phyloP scores from a whole-genome alignment of 2,113 vertebrate species.

The Gobius niger region DNA sequence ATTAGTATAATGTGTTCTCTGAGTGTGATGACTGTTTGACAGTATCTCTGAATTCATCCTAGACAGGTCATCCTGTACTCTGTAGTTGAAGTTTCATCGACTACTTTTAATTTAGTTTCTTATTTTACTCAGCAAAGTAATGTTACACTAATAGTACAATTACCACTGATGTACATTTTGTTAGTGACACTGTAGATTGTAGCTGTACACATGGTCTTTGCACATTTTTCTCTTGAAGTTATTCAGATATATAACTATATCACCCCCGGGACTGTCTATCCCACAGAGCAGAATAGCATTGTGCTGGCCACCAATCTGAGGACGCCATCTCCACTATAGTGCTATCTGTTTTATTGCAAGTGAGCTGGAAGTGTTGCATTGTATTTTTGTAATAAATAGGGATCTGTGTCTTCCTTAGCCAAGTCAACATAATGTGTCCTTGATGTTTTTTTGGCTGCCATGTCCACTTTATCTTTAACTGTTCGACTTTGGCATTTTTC shows the following conservation, averaged over 20 bases:
- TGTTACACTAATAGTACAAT: no score
- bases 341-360: conserved; percentile 15
- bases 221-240: neutral
- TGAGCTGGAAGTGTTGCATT: conserved; percentile 26
- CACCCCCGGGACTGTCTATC: neutral
- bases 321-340: conserved; percentile 2
- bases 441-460: conserved; percentile 30
- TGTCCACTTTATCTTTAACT: conserved; percentile 29
- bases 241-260: conserved; percentile 2
- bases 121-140: no score
- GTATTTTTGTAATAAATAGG: conserved; percentile 30
- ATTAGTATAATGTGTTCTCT: no score
- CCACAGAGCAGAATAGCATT: neutral
- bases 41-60: no score
- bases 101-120: no score
- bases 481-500: conserved; percentile 4
- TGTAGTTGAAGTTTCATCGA: no score
- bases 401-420: conserved; percentile 17
- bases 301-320: conserved; percentile 1
- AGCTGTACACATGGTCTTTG: neutral
- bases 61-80: no score
- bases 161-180: no score
- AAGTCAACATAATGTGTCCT: conserved; percentile 37
- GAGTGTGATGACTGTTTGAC: no score
- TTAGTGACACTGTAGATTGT: no score